Conservation (phyloP, 1,140 invertebrate genomes). For the Charaxes varanes region DNA sequence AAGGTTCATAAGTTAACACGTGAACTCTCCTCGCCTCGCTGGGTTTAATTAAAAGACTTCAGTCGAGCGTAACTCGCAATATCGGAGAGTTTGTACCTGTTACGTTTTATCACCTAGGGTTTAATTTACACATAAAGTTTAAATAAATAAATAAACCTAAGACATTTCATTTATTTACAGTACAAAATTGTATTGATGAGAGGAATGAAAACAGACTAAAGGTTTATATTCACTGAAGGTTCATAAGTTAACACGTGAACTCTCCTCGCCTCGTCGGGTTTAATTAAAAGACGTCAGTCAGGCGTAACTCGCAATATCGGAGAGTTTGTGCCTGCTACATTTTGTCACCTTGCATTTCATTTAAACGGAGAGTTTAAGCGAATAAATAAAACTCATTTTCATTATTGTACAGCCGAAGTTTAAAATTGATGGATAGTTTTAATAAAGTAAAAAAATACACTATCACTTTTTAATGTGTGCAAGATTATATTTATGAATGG, state of each 20-base stretch:
- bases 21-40: conserved; percentile 32
- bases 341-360: conserved; percentile 26
- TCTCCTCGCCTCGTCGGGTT: conserved; percentile 32
- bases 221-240: conserved; percentile 2
- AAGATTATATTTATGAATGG: no score
- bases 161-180: no score
- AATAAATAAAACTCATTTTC: no score
- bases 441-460: no score
- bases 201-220: conserved; percentile 45
- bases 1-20: conserved; percentile 19
- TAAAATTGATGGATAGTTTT: no score
- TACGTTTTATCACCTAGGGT: no score
- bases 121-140: no score
- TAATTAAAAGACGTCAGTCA: conserved; percentile 70
- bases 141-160: no score
- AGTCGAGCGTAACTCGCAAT: conserved; percentile 61
- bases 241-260: conserved; percentile 25
- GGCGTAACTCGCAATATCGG: conserved; percentile 60
- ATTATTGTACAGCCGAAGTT: no score
- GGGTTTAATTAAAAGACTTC: conserved; percentile 66
- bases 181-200: no score
- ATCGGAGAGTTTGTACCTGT: conserved; percentile 49
- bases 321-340: conserved; percentile 42
- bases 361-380: no score
- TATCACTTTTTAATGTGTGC: no score